phyloP scores from a whole-genome alignment of 1,140 invertebrate species.

The Polypedilum pembai region DNA sequence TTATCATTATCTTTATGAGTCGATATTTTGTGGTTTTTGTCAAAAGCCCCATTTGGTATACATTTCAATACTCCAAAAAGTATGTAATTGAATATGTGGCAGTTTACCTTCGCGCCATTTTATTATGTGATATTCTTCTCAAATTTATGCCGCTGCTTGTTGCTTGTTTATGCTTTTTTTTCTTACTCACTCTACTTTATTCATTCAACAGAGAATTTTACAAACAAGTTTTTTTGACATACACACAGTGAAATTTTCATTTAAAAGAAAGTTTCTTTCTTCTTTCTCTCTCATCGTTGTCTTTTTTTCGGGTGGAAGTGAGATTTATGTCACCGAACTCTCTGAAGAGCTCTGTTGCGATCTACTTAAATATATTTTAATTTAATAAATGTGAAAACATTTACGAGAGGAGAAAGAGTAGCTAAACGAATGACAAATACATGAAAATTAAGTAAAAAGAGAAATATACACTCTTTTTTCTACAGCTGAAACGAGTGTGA shows the following conservation, averaged over 20 bases:
- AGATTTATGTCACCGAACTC: constrained; percentile 7
- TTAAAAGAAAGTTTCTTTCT: constrained; percentile 16
- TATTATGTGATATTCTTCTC: not conserved
- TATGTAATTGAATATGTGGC: not conserved
- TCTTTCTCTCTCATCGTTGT: not conserved
- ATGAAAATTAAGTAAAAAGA: too few species aligned
- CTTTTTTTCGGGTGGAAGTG: not conserved
- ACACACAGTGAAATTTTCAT: not conserved
- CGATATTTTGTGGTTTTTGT: too few species aligned
- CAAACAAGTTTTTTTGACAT: constrained; percentile 8
- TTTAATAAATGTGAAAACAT: not conserved
- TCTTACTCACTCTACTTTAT: not conserved
- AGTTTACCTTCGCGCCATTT: not conserved
- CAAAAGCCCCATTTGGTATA: too few species aligned
- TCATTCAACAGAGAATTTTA: not conserved
- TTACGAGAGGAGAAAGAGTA: too few species aligned
- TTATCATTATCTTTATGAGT: too few species aligned
- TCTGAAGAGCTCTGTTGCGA: not conserved
- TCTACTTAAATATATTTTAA: constrained; percentile 12
- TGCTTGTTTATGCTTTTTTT: not conserved
- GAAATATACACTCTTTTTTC: too few species aligned
- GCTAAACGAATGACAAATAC: too few species aligned
- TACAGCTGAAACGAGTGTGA: not conserved
- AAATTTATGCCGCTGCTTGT: not conserved
- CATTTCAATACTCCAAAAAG: not conserved